Evolutionary conservation across 2,797 vertebrate species (phyloP), one percentile per base, ranked within the genome.

Genomic region (Ptychadena robeensis): DNA sequence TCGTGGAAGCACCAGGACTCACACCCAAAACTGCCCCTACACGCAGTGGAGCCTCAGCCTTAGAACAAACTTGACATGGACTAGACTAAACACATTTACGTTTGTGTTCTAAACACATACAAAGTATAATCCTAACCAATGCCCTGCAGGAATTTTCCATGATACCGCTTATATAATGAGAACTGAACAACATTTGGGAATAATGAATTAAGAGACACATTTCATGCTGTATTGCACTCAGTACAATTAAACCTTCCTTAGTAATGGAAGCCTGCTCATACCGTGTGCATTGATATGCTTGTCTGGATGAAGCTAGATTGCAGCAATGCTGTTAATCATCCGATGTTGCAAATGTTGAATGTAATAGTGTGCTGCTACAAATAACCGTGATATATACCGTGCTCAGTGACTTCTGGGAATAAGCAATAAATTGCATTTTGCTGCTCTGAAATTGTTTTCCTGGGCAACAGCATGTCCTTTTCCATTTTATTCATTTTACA

Each of bases 391-490:
- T 61, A 61, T 28, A 61, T 4, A 25, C 11, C 27, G 25, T 9
- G n/a, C 28, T 61, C 59, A 61, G 59, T 28, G 59, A 12, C 59
- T 61, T 61, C 9, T 61, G 59, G 59, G 59, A 27, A 61, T 61
- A 61, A 28, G 11, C 59, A 61, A 61, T 61, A 61, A 61, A 61
- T 61, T 28, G 59, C 59, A 25, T 61, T 61, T 61, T 61, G 25
- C 59, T 61, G 59, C 25, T 61, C n/a, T 25, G 25, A 61, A 61
- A 61, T 61, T 61, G 59, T 61, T 61, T 61, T 61, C 59, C 9
- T 25, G n/a, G 27, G 59, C 59, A 61, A 61, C 25, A 22, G 44
- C 44, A 53, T 53, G 18, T 53, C 44, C 18, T 53, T 53, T 53
- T 22, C 44, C 44, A 53, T 53, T 53, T 53, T 53, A 61, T 61